Percentiles rank a stretch among this genome's conserved stretches.
Conservation (phyloP, 2,888 invertebrate genomes). For the Watsonalla cultraria region DNA sequence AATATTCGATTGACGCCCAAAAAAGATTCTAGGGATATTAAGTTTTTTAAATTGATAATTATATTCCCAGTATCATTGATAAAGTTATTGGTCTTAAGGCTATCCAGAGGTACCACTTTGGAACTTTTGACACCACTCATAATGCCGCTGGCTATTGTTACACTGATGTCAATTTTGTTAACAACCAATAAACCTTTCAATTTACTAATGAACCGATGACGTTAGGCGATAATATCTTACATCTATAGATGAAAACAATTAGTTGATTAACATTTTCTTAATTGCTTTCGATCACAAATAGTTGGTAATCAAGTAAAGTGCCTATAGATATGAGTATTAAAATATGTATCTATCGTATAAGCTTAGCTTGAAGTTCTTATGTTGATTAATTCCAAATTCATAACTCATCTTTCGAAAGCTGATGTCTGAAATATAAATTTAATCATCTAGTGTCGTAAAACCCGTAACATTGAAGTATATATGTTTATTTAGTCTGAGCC, state of each 20-base stretch:
- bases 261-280: not conserved
- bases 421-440: too few species aligned
- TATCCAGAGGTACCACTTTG: slow-evolving; percentile 29
- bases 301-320: not conserved
- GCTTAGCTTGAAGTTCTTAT: too few species aligned
- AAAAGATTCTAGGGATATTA: slow-evolving; percentile 24
- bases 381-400: too few species aligned
- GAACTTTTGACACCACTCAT: slow-evolving; percentile 22
- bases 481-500: too few species aligned
- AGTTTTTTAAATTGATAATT: slow-evolving; percentile 23
- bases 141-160: slow-evolving; percentile 3
- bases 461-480: too few species aligned
- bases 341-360: too few species aligned
- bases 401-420: too few species aligned
- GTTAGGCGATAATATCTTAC: not conserved
- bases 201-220: not conserved
- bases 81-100: slow-evolving; percentile 24
- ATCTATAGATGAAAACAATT: slow-evolving; percentile 1
- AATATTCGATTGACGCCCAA: slow-evolving; percentile 40
- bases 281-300: not conserved
- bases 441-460: too few species aligned
- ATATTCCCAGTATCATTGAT: slow-evolving; percentile 12
- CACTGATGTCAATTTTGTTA: not conserved
- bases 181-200: not conserved
- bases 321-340: too few species aligned